Evolutionary conservation across 2,888 invertebrate genomes (phyloP), one percentile per base, ranked within the genome.

Genomic region (Ectropis crepuscularia): DNA sequence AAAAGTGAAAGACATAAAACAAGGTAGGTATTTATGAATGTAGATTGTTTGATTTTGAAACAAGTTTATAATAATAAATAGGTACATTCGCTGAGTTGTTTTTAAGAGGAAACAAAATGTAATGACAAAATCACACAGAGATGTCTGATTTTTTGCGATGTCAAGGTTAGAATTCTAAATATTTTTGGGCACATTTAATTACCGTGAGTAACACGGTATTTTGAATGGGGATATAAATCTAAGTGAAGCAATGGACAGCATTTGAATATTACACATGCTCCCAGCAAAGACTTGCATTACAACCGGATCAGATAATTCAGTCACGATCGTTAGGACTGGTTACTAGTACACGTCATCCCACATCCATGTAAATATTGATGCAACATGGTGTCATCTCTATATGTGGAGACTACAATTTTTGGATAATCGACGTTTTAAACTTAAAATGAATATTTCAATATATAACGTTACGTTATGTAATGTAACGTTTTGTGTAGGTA

Each of bases 301-400:
- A 57, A 57, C 55, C 45, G 39, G 51, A 59, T 69, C 65, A 55
- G 61, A 37, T 58, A 72, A 53, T 71, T 71, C 71, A 73, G 74
- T 77, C 75, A 78, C 72, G 71, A 67, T 63, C 67, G 61, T 63
- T 10, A 48, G 12, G 39, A 38, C 41, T 68, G 71, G 63, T 57
- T 28, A 36, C 45, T 38, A 42, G 59, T n/a, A 49, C 53, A 64
- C 74, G 72, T 73, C 71, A 74, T 61, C 58, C 58, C 46, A 59
- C 59, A 64, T 61, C 59, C 55, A 67, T 66, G 57, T 61, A 63
- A 60, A 66, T 58, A 66, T 53, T 65, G 57, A 64, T 61, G 53
- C 68, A 66, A 55, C 28, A 41, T 58, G 58, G 48, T 65, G 63
- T 65, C 58, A 61, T 65, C 57, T 50, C 28, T 58, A 53, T 41